These are phyloP conservation scores for Sciurus vulgaris DNA, from an alignment of 2,797 vertebrate species.

Conservation along the genomic window DNA sequence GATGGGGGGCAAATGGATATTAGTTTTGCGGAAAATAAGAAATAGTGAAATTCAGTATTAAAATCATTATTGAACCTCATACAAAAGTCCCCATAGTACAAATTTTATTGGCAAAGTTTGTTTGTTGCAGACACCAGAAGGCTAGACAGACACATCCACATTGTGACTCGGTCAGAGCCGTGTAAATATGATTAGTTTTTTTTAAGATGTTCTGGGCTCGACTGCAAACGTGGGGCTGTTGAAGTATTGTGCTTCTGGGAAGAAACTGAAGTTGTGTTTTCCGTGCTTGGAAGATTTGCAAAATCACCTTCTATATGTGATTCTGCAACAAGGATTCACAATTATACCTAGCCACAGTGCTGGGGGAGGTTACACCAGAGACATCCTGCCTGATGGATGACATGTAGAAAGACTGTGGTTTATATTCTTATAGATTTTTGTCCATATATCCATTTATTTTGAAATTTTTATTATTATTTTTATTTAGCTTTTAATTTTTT, in stretches of 20 bases:
- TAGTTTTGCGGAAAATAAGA: constrained; percentile 52
- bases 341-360: not conserved
- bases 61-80: constrained; percentile 42
- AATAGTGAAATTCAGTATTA: not conserved
- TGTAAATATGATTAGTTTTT: not conserved
- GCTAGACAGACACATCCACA: not conserved
- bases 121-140: not conserved
- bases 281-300: not conserved
- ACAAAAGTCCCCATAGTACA: not conserved
- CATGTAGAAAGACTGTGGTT: not conserved
- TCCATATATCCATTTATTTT: not conserved
- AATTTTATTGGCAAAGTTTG: constrained; percentile 10
- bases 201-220: not conserved
- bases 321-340: not conserved
- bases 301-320: not conserved
- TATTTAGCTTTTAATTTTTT: too few relatives aligned
- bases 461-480: too few relatives aligned
- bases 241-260: not conserved
- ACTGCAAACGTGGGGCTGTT: not conserved
- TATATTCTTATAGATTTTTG: not conserved
- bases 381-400: not conserved
- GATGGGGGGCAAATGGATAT: constrained; percentile 34
- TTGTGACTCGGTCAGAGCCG: not conserved
- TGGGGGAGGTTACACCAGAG: not conserved
- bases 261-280: not conserved